Evolutionary conservation across 2,113 vertebrate genomes (phyloP).

Genomic region (Acrocephalus kingi): DNA sequence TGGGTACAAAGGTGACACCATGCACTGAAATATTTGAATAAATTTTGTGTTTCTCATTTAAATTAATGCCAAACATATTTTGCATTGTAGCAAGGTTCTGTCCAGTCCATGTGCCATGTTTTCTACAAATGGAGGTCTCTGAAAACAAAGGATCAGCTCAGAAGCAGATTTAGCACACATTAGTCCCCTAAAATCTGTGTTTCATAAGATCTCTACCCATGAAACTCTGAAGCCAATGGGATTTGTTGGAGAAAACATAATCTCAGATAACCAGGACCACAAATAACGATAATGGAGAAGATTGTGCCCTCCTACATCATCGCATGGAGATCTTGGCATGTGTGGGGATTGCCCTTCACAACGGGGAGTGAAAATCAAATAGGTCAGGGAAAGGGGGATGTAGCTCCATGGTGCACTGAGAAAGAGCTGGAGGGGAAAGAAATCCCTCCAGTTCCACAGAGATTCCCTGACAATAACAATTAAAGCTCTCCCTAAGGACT

Average conservation of each 20-base stretch:
- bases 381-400: neutral
- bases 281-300: neutral
- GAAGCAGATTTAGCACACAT: neutral
- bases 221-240: neutral
- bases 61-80: neutral
- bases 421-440: neutral
- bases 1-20: neutral
- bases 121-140: neutral
- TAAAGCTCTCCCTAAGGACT: neutral
- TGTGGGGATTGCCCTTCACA: neutral
- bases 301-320: neutral
- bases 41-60: neutral
- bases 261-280: neutral
- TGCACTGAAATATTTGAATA: neutral
- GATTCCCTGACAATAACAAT: neutral
- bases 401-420: neutral
- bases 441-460: neutral
- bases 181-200: neutral
- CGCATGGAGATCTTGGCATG: fast-evolving
- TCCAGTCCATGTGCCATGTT: fast-evolving
- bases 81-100: neutral
- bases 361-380: neutral
- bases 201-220: neutral
- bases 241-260: neutral
- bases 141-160: neutral